These are phyloP conservation scores for Paraescarpia echinospica DNA, from an alignment of 1,140 invertebrate genomes.

Conservation along the genomic window DNA sequence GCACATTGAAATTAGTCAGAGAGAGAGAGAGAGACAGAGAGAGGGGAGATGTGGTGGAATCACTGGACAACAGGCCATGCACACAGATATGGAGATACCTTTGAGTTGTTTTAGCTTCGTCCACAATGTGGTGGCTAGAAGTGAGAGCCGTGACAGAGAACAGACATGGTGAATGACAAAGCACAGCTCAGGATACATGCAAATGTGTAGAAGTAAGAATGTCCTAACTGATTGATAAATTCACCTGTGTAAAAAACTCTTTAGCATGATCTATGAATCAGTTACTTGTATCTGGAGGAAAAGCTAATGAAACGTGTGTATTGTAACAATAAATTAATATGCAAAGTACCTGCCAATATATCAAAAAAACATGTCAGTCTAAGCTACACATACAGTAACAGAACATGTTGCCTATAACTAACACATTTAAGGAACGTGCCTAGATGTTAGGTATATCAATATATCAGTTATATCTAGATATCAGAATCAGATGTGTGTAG, in stretches of 20 bases:
- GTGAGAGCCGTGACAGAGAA: background rate
- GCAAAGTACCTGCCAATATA: too few relatives aligned
- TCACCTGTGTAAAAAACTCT: background rate
- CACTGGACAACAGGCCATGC: background rate
- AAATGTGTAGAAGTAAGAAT: background rate
- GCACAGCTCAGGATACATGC: background rate
- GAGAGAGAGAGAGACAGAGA: background rate
- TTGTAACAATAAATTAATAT: too few relatives aligned
- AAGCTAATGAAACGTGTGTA: background rate
- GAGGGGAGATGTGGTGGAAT: background rate
- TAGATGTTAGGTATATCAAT: too few relatives aligned
- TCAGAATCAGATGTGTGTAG: background rate
- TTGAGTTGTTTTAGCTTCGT: conserved; percentile 5
- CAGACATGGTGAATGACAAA: background rate
- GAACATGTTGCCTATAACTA: background rate
- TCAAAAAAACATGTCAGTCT: background rate
- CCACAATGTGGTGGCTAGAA: background rate
- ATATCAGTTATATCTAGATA: background rate
- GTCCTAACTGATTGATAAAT: background rate
- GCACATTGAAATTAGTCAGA: background rate
- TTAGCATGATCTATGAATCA: background rate
- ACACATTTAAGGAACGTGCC: background rate
- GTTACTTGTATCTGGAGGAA: background rate
- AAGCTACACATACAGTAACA: background rate
- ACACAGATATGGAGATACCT: background rate